Evolutionary conservation across 2,113 vertebrate genomes (phyloP), one percentile per base, ranked within the genome.

Genomic region (Kryptolebias marmoratus): DNA sequence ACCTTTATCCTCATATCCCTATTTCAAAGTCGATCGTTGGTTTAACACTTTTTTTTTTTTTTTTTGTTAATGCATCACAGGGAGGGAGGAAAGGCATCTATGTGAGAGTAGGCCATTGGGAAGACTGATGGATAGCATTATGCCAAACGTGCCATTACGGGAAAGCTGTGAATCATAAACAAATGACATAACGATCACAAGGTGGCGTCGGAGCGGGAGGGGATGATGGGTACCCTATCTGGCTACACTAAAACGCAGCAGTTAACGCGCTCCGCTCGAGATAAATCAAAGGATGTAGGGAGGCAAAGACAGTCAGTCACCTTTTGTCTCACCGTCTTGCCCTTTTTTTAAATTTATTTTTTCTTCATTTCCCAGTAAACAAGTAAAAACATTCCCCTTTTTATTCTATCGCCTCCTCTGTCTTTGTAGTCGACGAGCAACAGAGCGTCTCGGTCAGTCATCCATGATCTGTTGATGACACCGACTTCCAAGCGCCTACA

Each of bases 141-240:
- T 63, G 68, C 80, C 87, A 86, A 83, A 82, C 79, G 59, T 78
- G 73, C 83, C 86, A 88, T 92, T 89, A 86, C 56, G 68, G 59
- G 75, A 45, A 72, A 62, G 78, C 81, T n/a, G 83, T 86, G 88
- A 83, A 85, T 91, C 89, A 90, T 90, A 91, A 90, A 90, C 88
- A 90, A 88, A 91, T 85, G 88, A 80, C 86, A 83, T 85, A 83
- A 90, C 32, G 70, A 89, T 84, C 79, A 83, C 45, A 28, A 83
- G 82, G 78, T 71, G 65, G 64, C 64, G 83, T 73, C 63, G 80
- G 85, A 75, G 86, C 63, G 78, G 22, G 65, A 73, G 75, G 71
- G 72, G 83, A 68, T 71, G 82, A 83, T 54, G 69, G 71, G 52
- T 77, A 56, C 78, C 80, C 84, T 83, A 75, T 88, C 57, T 78